Conservation (phyloP, 2,888 invertebrate genomes). For the Melipona bicolor region DNA sequence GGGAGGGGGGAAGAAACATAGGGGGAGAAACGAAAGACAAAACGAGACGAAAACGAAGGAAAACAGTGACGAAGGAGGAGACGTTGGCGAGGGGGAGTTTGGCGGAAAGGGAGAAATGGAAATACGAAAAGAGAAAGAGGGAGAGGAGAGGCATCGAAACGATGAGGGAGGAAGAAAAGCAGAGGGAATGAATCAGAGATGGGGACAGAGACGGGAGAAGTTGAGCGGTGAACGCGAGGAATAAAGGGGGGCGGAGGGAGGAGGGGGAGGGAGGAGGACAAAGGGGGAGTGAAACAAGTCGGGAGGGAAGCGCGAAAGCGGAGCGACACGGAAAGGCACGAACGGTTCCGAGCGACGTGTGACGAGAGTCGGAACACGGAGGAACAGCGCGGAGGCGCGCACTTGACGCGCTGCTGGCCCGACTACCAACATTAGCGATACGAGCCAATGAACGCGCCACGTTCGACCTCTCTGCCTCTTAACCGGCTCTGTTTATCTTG, state of each 20-base stretch:
- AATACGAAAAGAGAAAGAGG: constrained; percentile 47
- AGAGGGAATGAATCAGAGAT: constrained; percentile 49
- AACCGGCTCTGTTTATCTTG: background rate
- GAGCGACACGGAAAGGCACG: constrained; percentile 69
- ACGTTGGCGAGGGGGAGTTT: background rate
- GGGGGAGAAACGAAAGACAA: constrained; percentile 32
- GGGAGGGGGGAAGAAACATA: background rate
- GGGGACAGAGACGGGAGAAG: constrained; percentile 58
- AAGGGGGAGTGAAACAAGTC: constrained; percentile 3
- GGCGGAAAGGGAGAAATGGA: constrained; percentile 12
- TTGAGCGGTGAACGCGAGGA: constrained; percentile 22
- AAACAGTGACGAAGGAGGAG: background rate
- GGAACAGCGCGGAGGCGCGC: constrained; percentile 66
- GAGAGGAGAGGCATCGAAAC: too few relatives aligned
- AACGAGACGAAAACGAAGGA: constrained; percentile 41
- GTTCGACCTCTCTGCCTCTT: constrained; percentile 23
- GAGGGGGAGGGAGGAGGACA: constrained; percentile 2
- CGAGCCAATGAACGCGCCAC: constrained; percentile 26
- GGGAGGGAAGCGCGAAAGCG: constrained; percentile 45
- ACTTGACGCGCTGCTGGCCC: constrained; percentile 66
- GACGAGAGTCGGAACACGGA: constrained; percentile 65
- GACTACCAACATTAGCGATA: constrained; percentile 33
- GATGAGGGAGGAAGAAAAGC: constrained; percentile 43
- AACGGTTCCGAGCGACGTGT: constrained; percentile 73
- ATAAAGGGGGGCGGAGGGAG: background rate